Conservation (phyloP, 2,888 invertebrate genomes). For the Drosophila subsilvestris region DNA sequence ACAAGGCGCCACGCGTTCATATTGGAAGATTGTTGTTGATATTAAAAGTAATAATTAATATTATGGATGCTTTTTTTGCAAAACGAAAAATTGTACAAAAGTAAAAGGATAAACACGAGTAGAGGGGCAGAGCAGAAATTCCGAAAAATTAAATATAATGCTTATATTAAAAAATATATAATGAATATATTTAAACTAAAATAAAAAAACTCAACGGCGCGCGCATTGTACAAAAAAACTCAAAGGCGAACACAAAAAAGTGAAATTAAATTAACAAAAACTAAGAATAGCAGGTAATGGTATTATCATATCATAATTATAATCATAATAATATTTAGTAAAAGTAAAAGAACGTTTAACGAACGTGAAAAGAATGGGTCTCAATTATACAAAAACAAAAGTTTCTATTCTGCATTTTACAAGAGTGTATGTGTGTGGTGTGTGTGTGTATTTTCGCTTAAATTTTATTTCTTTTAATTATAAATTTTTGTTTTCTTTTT, state of each 20-base stretch:
- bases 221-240: conserved; percentile 64
- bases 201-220: conserved; percentile 44
- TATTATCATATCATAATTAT: conserved; percentile 27
- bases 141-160: neutral
- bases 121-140: neutral
- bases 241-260: conserved; percentile 66
- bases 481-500: conserved; percentile 32
- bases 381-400: conserved; percentile 47
- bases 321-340: conserved; percentile 18
- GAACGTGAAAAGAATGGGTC: conserved; percentile 55
- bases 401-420: conserved; percentile 57
- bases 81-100: conserved; percentile 67
- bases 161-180: conserved; percentile 14
- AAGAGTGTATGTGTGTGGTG: conserved; percentile 14
- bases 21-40: conserved; percentile 60
- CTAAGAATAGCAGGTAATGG: conserved; percentile 69
- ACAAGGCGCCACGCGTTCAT: conserved; percentile 66
- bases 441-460: conserved; percentile 24
- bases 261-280: conserved; percentile 75
- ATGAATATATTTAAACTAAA: conserved; percentile 13
- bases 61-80: conserved; percentile 32
- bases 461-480: conserved; percentile 24
- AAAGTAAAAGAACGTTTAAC: conserved; percentile 66
- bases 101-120: conserved; percentile 41
- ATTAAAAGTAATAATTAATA: conserved; percentile 23